These are phyloP conservation scores for Xiphophorus couchianus DNA, from an alignment of 2,113 vertebrate species.

Conservation along the genomic window DNA sequence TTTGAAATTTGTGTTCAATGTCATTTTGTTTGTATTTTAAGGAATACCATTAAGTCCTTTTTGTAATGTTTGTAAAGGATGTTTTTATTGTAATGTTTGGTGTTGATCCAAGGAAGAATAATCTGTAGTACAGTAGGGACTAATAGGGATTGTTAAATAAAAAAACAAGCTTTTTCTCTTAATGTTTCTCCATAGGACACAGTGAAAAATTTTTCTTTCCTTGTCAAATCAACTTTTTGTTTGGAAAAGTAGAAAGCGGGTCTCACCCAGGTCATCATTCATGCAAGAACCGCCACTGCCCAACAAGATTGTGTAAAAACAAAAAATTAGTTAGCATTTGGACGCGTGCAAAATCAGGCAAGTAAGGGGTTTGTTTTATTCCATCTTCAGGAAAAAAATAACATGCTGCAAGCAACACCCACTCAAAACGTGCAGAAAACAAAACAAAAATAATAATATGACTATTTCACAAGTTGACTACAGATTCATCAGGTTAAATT, in stretches of 20 bases:
- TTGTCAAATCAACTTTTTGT: background rate
- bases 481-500: slow-evolving; percentile 2
- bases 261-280: background rate
- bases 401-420: slow-evolving; percentile 44
- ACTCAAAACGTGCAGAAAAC: slow-evolving; percentile 16
- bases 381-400: slow-evolving; percentile 24
- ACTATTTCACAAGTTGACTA: slow-evolving; percentile 12
- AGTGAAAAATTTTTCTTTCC: too few relatives aligned
- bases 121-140: too few relatives aligned
- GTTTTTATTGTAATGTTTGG: too few relatives aligned
- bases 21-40: too few relatives aligned
- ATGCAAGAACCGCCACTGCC: background rate
- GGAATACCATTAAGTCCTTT: too few relatives aligned
- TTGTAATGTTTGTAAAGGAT: too few relatives aligned
- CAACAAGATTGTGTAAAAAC: slow-evolving; percentile 6
- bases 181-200: too few relatives aligned
- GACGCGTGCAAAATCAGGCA: slow-evolving; percentile 51
- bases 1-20: too few relatives aligned
- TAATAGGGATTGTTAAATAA: too few relatives aligned
- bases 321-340: slow-evolving; percentile 59
- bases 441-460: background rate
- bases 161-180: too few relatives aligned
- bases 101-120: too few relatives aligned
- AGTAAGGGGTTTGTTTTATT: slow-evolving; percentile 64
- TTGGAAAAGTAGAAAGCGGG: background rate